Evolutionary conservation across 2,113 vertebrate genomes (phyloP).

Genomic region (Sebastes fasciatus): DNA sequence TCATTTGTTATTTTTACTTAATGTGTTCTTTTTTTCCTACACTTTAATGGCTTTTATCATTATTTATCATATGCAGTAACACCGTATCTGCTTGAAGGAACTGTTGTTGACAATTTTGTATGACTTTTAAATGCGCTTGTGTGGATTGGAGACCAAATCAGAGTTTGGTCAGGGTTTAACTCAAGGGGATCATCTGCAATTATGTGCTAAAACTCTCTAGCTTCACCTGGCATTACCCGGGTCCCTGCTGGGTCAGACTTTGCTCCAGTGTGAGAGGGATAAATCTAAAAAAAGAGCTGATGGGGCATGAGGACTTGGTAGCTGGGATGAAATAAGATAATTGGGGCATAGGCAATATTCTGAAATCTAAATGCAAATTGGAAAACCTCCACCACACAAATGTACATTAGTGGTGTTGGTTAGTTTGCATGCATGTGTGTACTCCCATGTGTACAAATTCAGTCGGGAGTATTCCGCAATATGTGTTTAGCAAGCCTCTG

Average conservation of each 20-base stretch:
- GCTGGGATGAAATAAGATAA: constrained; percentile 15
- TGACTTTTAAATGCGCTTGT: neutral
- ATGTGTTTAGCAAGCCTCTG: constrained; percentile 56
- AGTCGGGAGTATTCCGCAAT: constrained; percentile 33
- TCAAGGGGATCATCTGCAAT: constrained; percentile 10
- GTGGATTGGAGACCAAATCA: neutral
- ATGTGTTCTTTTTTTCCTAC: neutral
- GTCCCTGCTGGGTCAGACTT: constrained; percentile 43
- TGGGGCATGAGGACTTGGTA: constrained; percentile 4
- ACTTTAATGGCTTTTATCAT: neutral
- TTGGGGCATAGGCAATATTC: constrained; percentile 21
- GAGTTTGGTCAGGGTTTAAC: constrained; percentile 15
- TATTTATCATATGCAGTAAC: neutral
- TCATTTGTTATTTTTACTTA: neutral
- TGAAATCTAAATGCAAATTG: constrained; percentile 77
- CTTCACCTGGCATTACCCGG: constrained; percentile 24
- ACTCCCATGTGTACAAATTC: constrained; percentile 42
- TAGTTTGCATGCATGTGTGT: constrained; percentile 43
- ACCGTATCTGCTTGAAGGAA: neutral
- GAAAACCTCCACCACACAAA: constrained; percentile 50
- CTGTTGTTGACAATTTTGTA: neutral
- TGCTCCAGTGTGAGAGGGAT: constrained; percentile 14
- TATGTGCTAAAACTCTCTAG: constrained; percentile 15
- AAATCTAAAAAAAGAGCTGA: constrained; percentile 44
- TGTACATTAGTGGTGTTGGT: constrained; percentile 41